phyloP scores from a whole-genome alignment of 2,113 vertebrate genomes.

The Carassius carassius region DNA sequence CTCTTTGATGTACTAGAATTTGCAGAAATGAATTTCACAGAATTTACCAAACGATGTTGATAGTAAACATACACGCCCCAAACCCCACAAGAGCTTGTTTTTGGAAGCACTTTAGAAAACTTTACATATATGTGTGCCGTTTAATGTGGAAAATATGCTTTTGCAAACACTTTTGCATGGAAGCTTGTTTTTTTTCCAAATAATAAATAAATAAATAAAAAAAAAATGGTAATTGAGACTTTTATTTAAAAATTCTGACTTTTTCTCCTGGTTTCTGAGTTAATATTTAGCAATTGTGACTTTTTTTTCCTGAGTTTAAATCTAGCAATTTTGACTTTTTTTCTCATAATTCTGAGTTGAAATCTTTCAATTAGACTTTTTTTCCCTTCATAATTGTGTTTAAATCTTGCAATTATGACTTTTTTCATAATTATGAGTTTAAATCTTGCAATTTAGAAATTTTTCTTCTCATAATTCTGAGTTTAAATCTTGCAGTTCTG shows the following conservation, averaged over 20 bases:
- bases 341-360: too few relatives aligned
- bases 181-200: neutral
- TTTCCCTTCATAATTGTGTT: too few relatives aligned
- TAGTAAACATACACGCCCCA: slow-evolving; percentile 27
- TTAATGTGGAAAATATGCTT: neutral
- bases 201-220: neutral
- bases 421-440: too few relatives aligned
- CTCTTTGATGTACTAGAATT: slow-evolving; percentile 28
- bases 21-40: slow-evolving; percentile 16
- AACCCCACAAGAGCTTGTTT: neutral
- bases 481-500: too few relatives aligned
- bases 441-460: too few relatives aligned
- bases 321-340: neutral
- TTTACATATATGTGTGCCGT: neutral
- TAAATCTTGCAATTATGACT: too few relatives aligned
- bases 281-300: too few relatives aligned
- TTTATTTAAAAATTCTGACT: neutral
- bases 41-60: slow-evolving; percentile 13
- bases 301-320: too few relatives aligned
- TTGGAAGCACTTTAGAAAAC: slow-evolving; percentile 7
- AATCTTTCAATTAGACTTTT: too few relatives aligned
- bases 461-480: too few relatives aligned
- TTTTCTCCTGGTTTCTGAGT: too few relatives aligned
- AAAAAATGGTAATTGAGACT: neutral
- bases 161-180: neutral